phyloP scores from a whole-genome alignment of 2,888 invertebrate species.

The Cephus sareptanus region DNA sequence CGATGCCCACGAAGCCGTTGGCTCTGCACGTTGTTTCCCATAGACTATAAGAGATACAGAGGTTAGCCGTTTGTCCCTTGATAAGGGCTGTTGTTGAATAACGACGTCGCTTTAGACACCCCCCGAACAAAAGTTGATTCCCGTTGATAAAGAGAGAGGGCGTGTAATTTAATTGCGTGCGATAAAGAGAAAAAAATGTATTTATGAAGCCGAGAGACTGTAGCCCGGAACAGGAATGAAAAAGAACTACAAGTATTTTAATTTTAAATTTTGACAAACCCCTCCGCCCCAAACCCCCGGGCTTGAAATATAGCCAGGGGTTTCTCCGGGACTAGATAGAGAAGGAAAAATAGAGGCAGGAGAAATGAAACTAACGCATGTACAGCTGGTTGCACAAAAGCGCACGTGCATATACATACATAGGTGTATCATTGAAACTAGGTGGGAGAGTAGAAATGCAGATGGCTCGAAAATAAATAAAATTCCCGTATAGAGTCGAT shows the following conservation, averaged over 20 bases:
- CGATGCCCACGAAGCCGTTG: too few relatives aligned
- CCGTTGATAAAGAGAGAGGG: conserved; percentile 15
- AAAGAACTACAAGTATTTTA: conserved; percentile 17
- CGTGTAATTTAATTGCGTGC: conserved; percentile 15
- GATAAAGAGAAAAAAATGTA: conserved; percentile 19
- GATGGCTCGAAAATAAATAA: too few relatives aligned
- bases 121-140: not conserved
- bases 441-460: too few relatives aligned
- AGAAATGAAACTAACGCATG: too few relatives aligned
- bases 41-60: too few relatives aligned
- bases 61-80: too few relatives aligned
- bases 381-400: too few relatives aligned
- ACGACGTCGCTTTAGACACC: not conserved
- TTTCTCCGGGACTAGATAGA: not conserved
- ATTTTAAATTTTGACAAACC: conserved; percentile 16
- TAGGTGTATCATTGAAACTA: not conserved
- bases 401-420: too few relatives aligned
- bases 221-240: not conserved
- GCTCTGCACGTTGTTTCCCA: too few relatives aligned
- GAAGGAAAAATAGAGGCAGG: not conserved
- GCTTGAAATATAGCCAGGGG: conserved; percentile 12
- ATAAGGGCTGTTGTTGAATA: conserved; percentile 4
- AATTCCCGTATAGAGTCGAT: too few relatives aligned
- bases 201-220: not conserved
- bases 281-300: not conserved